Evolutionary conservation across 1,140 invertebrate species (phyloP).

Genomic region (Cecropterus lyciades): DNA sequence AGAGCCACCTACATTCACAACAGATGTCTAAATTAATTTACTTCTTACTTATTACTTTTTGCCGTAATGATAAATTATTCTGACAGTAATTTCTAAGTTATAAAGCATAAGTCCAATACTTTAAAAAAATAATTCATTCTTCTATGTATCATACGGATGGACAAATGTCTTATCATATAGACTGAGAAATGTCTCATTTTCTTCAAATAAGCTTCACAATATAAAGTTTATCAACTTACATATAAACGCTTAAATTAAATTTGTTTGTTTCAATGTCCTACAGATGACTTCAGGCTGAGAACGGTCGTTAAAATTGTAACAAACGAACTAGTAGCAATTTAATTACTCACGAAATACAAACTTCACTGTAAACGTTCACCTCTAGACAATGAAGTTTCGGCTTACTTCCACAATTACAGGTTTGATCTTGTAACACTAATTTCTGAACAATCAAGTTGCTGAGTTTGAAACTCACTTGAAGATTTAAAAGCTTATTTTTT

Average conservation of each 20-base stretch:
- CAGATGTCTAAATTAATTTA: too few species aligned
- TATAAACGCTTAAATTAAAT: not conserved
- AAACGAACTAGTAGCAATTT: not conserved
- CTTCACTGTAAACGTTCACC: not conserved
- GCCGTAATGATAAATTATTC: too few species aligned
- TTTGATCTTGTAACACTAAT: conserved; percentile 6
- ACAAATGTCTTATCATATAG: too few species aligned
- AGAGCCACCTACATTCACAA: too few species aligned
- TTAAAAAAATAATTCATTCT: too few species aligned
- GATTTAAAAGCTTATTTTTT: conserved; percentile 15
- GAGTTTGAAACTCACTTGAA: conserved; percentile 7
- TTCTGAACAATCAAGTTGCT: not conserved
- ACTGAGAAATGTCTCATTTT: too few species aligned
- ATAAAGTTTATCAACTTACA: too few species aligned
- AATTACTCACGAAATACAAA: not conserved
- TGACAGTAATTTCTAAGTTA: too few species aligned
- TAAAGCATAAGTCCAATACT: too few species aligned
- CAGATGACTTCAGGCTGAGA: not conserved
- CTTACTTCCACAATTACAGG: conserved; percentile 15
- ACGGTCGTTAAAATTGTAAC: not conserved
- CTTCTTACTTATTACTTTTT: too few species aligned
- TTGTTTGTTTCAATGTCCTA: not conserved
- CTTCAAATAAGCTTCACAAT: too few species aligned
- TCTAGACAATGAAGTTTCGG: conserved; percentile 2
- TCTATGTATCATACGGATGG: too few species aligned